phyloP scores from a whole-genome alignment of 2,888 invertebrate genomes.

The Cantharis nigra region DNA sequence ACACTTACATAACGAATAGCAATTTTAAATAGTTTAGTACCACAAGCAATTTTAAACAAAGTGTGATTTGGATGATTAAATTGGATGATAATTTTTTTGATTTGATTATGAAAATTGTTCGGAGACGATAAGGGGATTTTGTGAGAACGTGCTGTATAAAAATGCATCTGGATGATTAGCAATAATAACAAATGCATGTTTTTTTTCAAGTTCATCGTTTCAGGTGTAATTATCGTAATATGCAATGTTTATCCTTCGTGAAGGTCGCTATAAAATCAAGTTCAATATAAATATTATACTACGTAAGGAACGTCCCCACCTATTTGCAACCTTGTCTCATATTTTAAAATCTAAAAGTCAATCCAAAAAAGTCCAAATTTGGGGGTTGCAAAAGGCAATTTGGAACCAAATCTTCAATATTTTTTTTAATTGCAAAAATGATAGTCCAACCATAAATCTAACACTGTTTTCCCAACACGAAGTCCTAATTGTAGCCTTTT shows the following conservation, averaged over 20 bases:
- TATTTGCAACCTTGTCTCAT: background rate
- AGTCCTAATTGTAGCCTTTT: background rate
- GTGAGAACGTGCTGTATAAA: background rate
- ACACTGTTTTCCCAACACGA: background rate
- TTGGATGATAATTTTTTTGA: background rate
- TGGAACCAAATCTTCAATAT: background rate
- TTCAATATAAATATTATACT: constrained; percentile 5
- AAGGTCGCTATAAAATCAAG: constrained; percentile 16
- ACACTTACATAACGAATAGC: background rate
- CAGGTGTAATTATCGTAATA: background rate
- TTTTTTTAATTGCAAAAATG: background rate
- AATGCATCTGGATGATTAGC: background rate
- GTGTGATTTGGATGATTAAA: background rate
- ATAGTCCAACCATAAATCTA: background rate
- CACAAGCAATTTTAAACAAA: background rate
- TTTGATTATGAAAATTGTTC: background rate
- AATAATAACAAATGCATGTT: background rate
- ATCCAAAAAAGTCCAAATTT: background rate
- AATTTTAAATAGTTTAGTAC: background rate
- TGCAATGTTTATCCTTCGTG: background rate
- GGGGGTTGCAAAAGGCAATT: background rate
- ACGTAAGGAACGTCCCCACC: background rate
- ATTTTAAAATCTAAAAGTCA: background rate
- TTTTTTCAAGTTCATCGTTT: constrained; percentile 10
- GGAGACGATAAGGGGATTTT: background rate